These are phyloP conservation scores for Drosophila limbata DNA, from an alignment of 2,888 invertebrate species.

Conservation along the genomic window DNA sequence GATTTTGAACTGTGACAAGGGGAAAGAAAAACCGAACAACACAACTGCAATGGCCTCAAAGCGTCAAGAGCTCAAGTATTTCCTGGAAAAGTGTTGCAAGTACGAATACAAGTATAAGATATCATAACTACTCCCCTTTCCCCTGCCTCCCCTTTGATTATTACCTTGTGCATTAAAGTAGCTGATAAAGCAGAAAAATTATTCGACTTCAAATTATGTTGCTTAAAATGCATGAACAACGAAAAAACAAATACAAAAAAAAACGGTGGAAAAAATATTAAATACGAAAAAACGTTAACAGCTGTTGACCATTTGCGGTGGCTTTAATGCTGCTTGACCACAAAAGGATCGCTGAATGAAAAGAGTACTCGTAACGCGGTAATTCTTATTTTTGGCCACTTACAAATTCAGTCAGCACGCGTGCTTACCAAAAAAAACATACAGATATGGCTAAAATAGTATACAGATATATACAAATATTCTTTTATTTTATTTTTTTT, in stretches of 20 bases:
- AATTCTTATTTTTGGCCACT: conserved; percentile 59
- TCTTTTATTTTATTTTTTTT: conserved; percentile 46
- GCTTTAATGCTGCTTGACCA: conserved; percentile 58
- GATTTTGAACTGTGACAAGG: conserved; percentile 27
- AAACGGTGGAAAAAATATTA: conserved; percentile 29
- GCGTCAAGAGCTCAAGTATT: conserved; percentile 51
- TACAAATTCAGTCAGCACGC: conserved; percentile 68
- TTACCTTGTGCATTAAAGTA: conserved; percentile 37
- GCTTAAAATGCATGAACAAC: conserved; percentile 36
- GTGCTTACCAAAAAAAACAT: conserved; percentile 34
- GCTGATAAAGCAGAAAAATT: conserved; percentile 63
- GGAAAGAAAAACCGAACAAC: conserved; percentile 2
- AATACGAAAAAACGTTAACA: conserved; percentile 46
- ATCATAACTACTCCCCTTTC: not conserved
- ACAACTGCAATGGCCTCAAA: conserved; percentile 54
- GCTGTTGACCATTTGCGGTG: conserved; percentile 73
- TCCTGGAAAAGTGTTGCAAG: conserved; percentile 61
- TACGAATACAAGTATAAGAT: conserved; percentile 12
- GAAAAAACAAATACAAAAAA: conserved; percentile 34
- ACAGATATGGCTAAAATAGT: conserved; percentile 30
- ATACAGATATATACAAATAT: conserved; percentile 16
- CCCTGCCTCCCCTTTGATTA: not conserved
- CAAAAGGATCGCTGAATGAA: conserved; percentile 65
- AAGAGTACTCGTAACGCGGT: not conserved
- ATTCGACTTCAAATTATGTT: conserved; percentile 19